phyloP scores from a whole-genome alignment of 2,888 invertebrate species.

The Gibbula magus region DNA sequence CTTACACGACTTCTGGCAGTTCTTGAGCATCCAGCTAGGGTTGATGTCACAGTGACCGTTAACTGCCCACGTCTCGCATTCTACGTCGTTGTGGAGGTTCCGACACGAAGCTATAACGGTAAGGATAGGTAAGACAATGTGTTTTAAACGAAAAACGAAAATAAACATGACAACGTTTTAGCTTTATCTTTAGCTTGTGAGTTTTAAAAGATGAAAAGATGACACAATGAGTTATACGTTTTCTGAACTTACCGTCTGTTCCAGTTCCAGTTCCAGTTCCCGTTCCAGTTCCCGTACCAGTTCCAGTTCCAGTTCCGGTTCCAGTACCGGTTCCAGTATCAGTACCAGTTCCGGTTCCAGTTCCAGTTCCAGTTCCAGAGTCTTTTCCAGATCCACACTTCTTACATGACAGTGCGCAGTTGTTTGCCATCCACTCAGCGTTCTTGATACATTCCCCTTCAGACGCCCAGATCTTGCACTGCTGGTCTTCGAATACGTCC shows the following conservation, averaged over 20 bases:
- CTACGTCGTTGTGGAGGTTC: conserved; percentile 51
- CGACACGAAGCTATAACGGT: conserved; percentile 45
- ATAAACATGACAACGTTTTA: too few species aligned
- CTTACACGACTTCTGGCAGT: conserved; percentile 53
- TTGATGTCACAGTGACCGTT: conserved; percentile 49
- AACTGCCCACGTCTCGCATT: conserved; percentile 62
- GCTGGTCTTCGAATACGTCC: conserved; percentile 52
- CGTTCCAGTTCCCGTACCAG: neutral
- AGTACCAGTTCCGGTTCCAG: conserved; percentile 13
- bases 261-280: neutral
- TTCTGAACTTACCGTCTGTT: neutral
- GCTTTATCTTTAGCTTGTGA: too few species aligned
- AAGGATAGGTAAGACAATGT: too few species aligned
- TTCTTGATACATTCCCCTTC: conserved; percentile 60
- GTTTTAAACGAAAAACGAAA: too few species aligned
- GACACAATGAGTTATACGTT: too few species aligned
- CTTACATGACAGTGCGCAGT: conserved; percentile 59
- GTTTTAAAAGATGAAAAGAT: too few species aligned
- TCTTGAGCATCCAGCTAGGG: conserved; percentile 51
- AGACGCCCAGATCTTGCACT: conserved; percentile 55
- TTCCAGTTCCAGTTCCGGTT: neutral
- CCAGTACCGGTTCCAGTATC: neutral
- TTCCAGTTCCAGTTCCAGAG: conserved; percentile 5
- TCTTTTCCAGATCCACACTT: conserved; percentile 38
- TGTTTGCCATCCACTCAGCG: conserved; percentile 56